A percentile compares a stretch with the other conserved stretches of the same genome.
These are phyloP conservation scores for Lamprologus sp. DNA, from an alignment of 2,113 vertebrate species.

Conservation along the genomic window DNA sequence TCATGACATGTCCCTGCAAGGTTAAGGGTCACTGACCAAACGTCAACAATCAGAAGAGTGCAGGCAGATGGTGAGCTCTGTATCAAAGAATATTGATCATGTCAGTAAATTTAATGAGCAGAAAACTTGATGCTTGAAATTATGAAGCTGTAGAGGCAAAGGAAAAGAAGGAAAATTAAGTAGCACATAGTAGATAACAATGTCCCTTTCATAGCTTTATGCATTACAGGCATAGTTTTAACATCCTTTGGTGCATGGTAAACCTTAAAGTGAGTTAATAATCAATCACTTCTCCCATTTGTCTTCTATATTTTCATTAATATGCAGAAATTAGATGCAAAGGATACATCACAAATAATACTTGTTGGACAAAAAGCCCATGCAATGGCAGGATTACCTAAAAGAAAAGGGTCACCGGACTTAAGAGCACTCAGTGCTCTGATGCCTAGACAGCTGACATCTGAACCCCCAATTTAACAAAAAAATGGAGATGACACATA, in stretches of 20 bases:
- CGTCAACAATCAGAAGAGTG: slow-evolving; percentile 23
- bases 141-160: not conserved
- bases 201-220: not conserved
- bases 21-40: slow-evolving; percentile 66
- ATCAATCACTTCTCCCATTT: not conserved
- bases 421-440: not conserved
- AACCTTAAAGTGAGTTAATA: not conserved
- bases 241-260: not conserved
- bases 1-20: slow-evolving; percentile 53
- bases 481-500: not conserved
- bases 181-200: not conserved
- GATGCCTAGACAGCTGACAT: not conserved
- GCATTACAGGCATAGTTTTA: not conserved
- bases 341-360: not conserved
- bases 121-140: not conserved
- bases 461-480: not conserved
- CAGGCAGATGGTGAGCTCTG: slow-evolving; percentile 62
- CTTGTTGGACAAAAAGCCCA: not conserved
- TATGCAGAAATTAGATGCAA: not conserved
- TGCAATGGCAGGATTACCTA: not conserved
- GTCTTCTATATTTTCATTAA: not conserved
- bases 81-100: not conserved
- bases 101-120: slow-evolving; percentile 16
- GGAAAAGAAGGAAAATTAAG: not conserved
- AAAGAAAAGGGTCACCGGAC: not conserved